Evolutionary conservation across 2,888 invertebrate genomes (phyloP).

Genomic region (Achlya flavicornis): DNA sequence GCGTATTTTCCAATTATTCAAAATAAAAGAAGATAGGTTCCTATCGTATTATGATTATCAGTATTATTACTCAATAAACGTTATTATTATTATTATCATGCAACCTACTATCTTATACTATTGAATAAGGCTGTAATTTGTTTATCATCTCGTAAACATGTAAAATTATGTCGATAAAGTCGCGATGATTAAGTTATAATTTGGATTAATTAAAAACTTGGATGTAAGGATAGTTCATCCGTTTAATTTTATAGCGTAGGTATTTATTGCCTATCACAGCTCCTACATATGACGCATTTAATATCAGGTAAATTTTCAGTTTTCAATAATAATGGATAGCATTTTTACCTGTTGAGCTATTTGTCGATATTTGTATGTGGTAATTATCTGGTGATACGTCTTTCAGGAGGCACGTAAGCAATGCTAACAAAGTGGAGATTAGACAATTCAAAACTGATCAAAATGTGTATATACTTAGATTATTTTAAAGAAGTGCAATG

Average conservation of each 20-base stretch:
- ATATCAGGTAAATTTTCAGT: no score
- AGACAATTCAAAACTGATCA: constrained; percentile 23
- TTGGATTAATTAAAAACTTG: background rate
- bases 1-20: no score
- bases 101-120: background rate
- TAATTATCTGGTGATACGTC: no score
- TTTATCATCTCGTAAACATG: background rate
- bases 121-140: background rate
- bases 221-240: background rate
- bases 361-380: background rate
- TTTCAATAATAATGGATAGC: no score
- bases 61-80: background rate
- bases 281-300: no score
- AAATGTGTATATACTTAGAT: constrained; percentile 48
- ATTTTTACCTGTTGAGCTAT: no score
- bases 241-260: background rate
- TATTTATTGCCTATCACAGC: background rate
- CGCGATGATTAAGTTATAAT: background rate
- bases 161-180: background rate
- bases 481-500: constrained; percentile 74
- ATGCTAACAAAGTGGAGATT: no score
- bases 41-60: background rate
- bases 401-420: no score
- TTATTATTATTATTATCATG: no score
- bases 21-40: no score